Evolutionary conservation across 2,797 vertebrate species (phyloP).

Genomic region (Alosa sapidissima): DNA sequence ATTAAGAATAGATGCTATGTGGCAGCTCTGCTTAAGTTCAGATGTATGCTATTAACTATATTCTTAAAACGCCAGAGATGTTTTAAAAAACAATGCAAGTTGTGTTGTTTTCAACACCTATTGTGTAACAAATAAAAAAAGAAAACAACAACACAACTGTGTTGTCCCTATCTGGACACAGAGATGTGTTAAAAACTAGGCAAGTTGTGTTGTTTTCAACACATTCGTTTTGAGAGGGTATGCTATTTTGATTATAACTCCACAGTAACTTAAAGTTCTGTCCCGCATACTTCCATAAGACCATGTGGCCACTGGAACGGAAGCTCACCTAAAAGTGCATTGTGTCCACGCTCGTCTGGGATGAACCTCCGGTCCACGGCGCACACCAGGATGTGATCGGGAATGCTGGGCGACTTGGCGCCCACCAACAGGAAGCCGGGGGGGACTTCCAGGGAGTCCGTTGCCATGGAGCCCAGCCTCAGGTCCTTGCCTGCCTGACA

Average conservation of each 20-base stretch:
- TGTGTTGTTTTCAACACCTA: no score
- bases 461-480: conserved; percentile 83
- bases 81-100: no score
- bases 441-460: conserved; percentile 84
- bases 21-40: no score
- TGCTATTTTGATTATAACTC: neutral
- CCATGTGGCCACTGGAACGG: neutral
- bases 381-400: conserved; percentile 90
- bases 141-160: no score
- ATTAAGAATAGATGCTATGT: no score
- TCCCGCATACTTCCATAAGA: neutral
- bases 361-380: conserved; percentile 92
- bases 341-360: conserved; percentile 89
- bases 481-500: conserved; percentile 95
- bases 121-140: no score
- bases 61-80: no score
- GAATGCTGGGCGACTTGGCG: conserved; percentile 85
- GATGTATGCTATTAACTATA: no score
- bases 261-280: neutral
- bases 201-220: no score
- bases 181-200: no score
- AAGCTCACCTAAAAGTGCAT: conserved; percentile 90
- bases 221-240: no score
- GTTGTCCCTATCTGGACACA: no score
- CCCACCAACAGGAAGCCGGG: conserved; percentile 89